Conservation (phyloP, 2,113 vertebrate species). For the Calypte anna region DNA sequence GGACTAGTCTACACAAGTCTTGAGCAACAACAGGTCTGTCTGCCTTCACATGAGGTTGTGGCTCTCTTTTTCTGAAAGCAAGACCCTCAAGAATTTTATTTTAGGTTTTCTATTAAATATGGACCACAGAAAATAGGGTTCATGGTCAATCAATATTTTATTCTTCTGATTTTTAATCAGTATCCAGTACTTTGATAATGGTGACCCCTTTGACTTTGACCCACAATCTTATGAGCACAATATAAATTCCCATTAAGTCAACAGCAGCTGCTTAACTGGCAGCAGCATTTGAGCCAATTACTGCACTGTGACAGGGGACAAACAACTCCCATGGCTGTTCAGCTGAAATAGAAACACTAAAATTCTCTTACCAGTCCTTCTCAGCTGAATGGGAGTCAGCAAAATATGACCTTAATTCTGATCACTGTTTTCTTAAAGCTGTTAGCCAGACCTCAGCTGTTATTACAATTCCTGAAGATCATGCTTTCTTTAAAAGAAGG, state of each 20-base stretch:
- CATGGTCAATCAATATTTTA: background rate
- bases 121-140: background rate
- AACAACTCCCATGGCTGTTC: background rate
- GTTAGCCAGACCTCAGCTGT: background rate
- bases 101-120: background rate
- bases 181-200: fast-evolving
- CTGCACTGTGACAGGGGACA: background rate
- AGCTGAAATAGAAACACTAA: background rate
- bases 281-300: background rate
- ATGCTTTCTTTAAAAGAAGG: background rate
- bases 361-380: background rate
- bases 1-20: background rate
- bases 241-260: background rate
- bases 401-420: background rate
- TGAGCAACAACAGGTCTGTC: fast-evolving
- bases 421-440: background rate
- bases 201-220: background rate
- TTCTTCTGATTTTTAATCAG: background rate
- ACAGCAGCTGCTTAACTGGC: background rate
- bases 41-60: background rate
- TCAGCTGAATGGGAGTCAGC: background rate
- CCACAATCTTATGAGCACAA: background rate
- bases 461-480: background rate
- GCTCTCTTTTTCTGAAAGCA: background rate
- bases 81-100: background rate